Conservation (phyloP, 2,888 invertebrate species). For the Sphaeridia pumilis region DNA sequence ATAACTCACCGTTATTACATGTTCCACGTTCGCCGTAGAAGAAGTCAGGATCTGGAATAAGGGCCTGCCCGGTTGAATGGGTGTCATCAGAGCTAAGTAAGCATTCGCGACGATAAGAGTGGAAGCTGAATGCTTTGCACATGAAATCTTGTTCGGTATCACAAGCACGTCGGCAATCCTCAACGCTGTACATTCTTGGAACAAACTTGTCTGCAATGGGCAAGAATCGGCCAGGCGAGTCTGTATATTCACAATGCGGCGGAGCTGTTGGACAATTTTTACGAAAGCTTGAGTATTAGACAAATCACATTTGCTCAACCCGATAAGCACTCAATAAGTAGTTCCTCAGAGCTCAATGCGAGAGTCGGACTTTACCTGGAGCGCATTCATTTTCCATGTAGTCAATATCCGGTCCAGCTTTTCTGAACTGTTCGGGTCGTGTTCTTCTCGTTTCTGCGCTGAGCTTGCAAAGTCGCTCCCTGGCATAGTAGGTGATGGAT, state of each 20-base stretch:
- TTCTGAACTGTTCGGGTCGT: conserved; percentile 42
- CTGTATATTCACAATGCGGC: conserved; percentile 42
- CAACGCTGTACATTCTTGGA: conserved; percentile 38
- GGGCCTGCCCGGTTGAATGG: conserved; percentile 60
- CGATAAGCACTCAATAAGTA: no score
- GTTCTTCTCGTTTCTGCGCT: conserved; percentile 44
- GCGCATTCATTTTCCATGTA: conserved; percentile 48
- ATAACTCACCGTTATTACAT: conserved; percentile 66
- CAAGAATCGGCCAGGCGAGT: conserved; percentile 40
- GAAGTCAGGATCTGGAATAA: conserved; percentile 49
- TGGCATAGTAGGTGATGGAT: conserved; percentile 44
- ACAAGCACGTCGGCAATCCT: conserved; percentile 41
- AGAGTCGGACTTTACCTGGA: conserved; percentile 38
- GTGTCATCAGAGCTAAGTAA: conserved; percentile 70
- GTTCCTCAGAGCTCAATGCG: background rate
- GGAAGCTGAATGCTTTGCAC: conserved; percentile 39
- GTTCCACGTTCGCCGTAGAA: conserved; percentile 68
- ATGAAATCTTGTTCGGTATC: conserved; percentile 41
- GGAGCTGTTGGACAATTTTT: no score
- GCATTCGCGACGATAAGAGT: conserved; percentile 44
- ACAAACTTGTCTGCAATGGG: conserved; percentile 41
- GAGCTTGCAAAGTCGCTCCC: conserved; percentile 42
- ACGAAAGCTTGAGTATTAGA: no score
- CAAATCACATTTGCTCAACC: no score
- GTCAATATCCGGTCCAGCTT: conserved; percentile 41